Percentiles rank a stretch among this genome's conserved stretches.
Conservation (phyloP, 2,888 invertebrate species). For the Pollenia griseotomentosa region DNA sequence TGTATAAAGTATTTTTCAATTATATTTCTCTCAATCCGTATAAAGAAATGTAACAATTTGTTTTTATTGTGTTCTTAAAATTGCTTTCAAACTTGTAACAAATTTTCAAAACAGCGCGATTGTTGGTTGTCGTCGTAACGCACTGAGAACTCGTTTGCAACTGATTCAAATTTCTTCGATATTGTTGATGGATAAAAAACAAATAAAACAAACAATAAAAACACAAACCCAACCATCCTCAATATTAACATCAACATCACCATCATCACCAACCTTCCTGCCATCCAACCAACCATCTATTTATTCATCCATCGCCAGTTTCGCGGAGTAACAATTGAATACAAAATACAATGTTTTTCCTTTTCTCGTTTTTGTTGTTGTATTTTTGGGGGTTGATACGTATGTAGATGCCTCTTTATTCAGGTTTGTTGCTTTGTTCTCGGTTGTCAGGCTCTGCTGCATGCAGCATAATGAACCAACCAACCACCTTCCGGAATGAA, state of each 20-base stretch:
- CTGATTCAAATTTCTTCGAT: slow-evolving; percentile 82
- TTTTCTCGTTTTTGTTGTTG: slow-evolving; percentile 53
- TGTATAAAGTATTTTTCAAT: neutral
- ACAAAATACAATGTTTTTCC: slow-evolving; percentile 45
- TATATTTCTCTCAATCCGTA: slow-evolving; percentile 29
- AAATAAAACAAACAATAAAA: slow-evolving; percentile 55
- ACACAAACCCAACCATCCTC: slow-evolving; percentile 58
- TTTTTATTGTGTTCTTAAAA: neutral
- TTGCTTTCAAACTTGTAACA: slow-evolving; percentile 47
- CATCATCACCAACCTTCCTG: slow-evolving; percentile 46
- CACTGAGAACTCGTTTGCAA: slow-evolving; percentile 84
- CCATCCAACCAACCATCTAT: slow-evolving; percentile 43
- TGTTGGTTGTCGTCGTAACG: slow-evolving; percentile 81
- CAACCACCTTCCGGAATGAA: slow-evolving; percentile 63
- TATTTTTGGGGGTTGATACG: slow-evolving; percentile 68
- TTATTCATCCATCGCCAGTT: slow-evolving; percentile 36
- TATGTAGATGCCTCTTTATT: slow-evolving; percentile 53
- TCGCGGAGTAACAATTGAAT: slow-evolving; percentile 74
- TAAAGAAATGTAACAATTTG: slow-evolving; percentile 42
- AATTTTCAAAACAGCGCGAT: slow-evolving; percentile 59
- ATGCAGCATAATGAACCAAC: slow-evolving; percentile 60
- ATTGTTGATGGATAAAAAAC: slow-evolving; percentile 70
- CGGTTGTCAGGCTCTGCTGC: slow-evolving; percentile 43
- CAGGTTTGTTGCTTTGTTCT: slow-evolving; percentile 40
- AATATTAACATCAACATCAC: slow-evolving; percentile 38